phyloP scores from a whole-genome alignment of 92 coral and sea anemone species.

The Epizoanthus scotinus region DNA sequence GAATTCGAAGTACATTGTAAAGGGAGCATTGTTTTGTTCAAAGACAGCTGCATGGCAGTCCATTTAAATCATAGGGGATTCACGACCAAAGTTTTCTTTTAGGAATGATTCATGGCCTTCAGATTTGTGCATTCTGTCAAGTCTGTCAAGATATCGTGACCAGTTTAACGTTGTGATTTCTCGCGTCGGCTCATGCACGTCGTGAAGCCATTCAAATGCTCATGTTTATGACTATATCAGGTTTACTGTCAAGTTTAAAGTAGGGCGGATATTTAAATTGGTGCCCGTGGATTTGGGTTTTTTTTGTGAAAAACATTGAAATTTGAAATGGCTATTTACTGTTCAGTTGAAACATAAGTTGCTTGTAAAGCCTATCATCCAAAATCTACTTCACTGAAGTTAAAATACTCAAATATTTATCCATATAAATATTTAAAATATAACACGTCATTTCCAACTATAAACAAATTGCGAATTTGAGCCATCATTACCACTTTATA shows the following conservation, averaged over 20 bases:
- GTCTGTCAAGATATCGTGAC: conserved; percentile 3
- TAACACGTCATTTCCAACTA: too few species aligned
- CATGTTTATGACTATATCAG: neutral
- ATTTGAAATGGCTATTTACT: too few species aligned
- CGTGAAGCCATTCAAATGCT: conserved; percentile 35
- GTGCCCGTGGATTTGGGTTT: neutral
- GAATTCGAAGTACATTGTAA: neutral
- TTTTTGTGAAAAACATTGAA: too few species aligned
- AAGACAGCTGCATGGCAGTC: neutral
- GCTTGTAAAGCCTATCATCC: too few species aligned
- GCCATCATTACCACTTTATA: too few species aligned
- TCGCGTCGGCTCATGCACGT: neutral
- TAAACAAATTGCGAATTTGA: too few species aligned
- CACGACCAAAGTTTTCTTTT: neutral
- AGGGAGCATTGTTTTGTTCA: neutral
- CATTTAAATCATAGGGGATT: neutral
- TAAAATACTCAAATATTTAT: too few species aligned
- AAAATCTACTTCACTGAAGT: too few species aligned
- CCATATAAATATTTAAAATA: too few species aligned
- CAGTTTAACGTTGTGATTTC: neutral
- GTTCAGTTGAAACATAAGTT: too few species aligned
- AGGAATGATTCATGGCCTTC: too few species aligned
- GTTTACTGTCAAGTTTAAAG: neutral
- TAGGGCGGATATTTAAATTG: neutral
- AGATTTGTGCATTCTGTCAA: too few species aligned